phyloP scores from a whole-genome alignment of 2,113 vertebrate species.

The Polypterus senegalus region DNA sequence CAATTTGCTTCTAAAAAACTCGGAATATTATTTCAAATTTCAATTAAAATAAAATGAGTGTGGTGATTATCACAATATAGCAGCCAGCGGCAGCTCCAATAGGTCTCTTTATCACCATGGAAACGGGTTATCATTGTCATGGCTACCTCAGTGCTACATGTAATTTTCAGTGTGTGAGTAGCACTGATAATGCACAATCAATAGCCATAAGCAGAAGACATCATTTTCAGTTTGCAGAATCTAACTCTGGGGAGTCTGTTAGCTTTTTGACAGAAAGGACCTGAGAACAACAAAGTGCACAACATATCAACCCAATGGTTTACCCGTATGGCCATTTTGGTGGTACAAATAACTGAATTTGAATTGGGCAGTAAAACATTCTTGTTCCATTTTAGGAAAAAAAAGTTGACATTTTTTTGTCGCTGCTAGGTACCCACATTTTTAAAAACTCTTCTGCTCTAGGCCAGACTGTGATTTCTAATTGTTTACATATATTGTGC shows the following conservation, averaged over 20 bases:
- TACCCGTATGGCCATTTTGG: too few relatives aligned
- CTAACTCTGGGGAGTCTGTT: conserved; percentile 15
- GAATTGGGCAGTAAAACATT: too few relatives aligned
- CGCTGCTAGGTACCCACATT: too few relatives aligned
- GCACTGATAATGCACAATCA: conserved; percentile 70
- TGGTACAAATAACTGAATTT: too few relatives aligned
- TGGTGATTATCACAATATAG: conserved; percentile 58
- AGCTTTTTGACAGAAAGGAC: conserved; percentile 12
- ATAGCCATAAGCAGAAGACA: conserved; percentile 52
- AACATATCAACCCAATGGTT: too few relatives aligned
- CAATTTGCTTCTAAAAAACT: conserved; percentile 46
- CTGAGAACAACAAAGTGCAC: neutral
- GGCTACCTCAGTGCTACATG: conserved; percentile 60
- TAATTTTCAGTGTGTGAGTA: conserved; percentile 63
- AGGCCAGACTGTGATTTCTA: too few relatives aligned
- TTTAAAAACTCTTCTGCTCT: too few relatives aligned
- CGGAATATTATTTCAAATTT: conserved; percentile 62
- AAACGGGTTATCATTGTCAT: conserved; percentile 61
- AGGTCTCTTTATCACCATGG: conserved; percentile 65
- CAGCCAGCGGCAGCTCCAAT: conserved; percentile 55
- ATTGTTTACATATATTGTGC: too few relatives aligned
- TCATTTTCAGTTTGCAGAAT: conserved; percentile 34
- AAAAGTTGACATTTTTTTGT: too few relatives aligned
- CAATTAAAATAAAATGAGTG: conserved; percentile 74
- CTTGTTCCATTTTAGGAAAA: too few relatives aligned